phyloP scores from a whole-genome alignment of 2,113 vertebrate species.

The Rhipidura dahli region DNA sequence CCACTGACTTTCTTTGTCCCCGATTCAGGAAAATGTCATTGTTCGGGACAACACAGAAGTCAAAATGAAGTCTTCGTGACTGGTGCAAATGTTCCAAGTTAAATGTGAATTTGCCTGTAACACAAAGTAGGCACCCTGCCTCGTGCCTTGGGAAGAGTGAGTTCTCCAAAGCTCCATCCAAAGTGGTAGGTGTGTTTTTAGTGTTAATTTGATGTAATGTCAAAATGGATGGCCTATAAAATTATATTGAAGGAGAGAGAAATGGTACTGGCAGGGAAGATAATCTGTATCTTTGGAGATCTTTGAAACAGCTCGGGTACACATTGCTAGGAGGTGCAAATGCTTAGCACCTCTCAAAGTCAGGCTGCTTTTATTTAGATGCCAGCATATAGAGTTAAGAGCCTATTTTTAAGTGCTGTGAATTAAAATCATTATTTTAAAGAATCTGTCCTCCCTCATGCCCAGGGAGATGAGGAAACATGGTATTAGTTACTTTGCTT shows the following conservation, averaged over 20 bases:
- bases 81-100: slow-evolving; percentile 6
- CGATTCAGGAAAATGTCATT: slow-evolving; percentile 39
- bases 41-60: slow-evolving; percentile 46
- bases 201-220: slow-evolving; percentile 52
- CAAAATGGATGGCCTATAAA: slow-evolving; percentile 56
- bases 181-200: slow-evolving; percentile 44
- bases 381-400: slow-evolving; percentile 55
- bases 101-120: slow-evolving; percentile 22
- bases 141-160: neutral
- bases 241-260: slow-evolving; percentile 37
- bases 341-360: slow-evolving; percentile 63
- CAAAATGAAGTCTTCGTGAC: neutral
- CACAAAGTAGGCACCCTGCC: slow-evolving; percentile 24
- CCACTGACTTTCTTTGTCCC: slow-evolving; percentile 34
- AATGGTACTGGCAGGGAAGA: slow-evolving; percentile 44
- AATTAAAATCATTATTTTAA: slow-evolving; percentile 57
- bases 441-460: slow-evolving; percentile 55
- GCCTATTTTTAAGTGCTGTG: slow-evolving; percentile 58
- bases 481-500: neutral
- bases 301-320: slow-evolving; percentile 63
- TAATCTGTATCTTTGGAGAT: slow-evolving; percentile 58
- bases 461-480: neutral
- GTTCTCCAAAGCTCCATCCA: slow-evolving; percentile 14
- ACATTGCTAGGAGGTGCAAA: slow-evolving; percentile 63
- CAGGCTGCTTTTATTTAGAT: slow-evolving; percentile 67